A percentile compares a stretch with the other conserved stretches of the same genome.
These are phyloP conservation scores for Thermophis baileyi DNA, from an alignment of 2,113 vertebrate genomes.

Conservation along the genomic window DNA sequence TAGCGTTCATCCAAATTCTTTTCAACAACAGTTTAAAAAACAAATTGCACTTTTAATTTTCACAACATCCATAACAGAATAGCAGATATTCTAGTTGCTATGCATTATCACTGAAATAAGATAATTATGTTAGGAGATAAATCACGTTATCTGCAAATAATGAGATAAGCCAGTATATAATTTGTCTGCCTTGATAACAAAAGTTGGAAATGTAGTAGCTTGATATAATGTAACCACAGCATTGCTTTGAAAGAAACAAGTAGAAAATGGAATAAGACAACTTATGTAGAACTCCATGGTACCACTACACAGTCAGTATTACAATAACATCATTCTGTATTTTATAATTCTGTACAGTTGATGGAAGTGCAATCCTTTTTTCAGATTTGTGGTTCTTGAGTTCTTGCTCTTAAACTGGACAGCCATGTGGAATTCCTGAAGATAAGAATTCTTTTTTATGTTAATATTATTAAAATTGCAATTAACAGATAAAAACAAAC, in stretches of 20 bases:
- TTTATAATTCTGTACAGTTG: background rate
- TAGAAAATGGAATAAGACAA: background rate
- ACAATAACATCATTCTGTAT: background rate
- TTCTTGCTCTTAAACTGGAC: background rate
- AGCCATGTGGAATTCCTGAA: background rate
- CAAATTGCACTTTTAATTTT: background rate
- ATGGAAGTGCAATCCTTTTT: background rate
- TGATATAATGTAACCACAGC: background rate
- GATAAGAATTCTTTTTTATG: background rate
- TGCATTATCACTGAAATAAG: background rate
- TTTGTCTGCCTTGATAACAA: background rate
- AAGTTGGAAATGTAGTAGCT: background rate
- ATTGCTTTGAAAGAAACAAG: slow-evolving; percentile 10
- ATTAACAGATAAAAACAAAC: background rate
- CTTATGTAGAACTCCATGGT: slow-evolving; percentile 2
- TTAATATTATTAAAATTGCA: background rate
- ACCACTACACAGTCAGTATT: background rate
- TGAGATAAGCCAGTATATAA: background rate
- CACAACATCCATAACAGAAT: background rate
- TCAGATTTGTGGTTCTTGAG: background rate
- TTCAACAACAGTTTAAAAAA: background rate
- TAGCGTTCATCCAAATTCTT: background rate
- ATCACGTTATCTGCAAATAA: background rate
- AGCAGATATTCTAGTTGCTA: background rate
- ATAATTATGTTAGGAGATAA: background rate